phyloP scores from a whole-genome alignment of 1,140 invertebrate species.

The Zaprionus vittiger region DNA sequence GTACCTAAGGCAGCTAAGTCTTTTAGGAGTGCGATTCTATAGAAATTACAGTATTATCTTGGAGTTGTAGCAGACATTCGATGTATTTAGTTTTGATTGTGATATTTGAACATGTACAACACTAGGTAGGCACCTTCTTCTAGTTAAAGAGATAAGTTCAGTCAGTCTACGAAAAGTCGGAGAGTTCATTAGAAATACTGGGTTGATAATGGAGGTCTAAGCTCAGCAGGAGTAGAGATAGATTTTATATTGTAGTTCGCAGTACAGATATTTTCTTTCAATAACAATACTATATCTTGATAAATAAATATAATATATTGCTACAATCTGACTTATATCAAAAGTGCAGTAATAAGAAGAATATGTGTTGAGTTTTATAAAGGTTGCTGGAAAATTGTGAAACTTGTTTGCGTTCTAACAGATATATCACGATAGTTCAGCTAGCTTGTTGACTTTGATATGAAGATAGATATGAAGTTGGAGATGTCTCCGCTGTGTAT shows the following conservation, averaged over 20 bases:
- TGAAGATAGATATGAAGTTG: too few relatives aligned
- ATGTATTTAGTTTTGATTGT: background rate
- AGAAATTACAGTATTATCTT: background rate
- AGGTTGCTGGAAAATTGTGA: background rate
- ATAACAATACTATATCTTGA: background rate
- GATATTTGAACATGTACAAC: background rate
- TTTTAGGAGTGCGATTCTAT: background rate
- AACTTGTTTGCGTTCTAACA: background rate
- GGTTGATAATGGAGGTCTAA: too few relatives aligned
- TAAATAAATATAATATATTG: background rate
- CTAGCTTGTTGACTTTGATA: too few relatives aligned
- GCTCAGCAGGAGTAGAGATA: too few relatives aligned
- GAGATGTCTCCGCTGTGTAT: too few relatives aligned
- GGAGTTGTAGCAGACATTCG: background rate
- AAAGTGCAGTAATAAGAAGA: background rate
- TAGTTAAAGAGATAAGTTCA: too few relatives aligned
- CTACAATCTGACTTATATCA: background rate
- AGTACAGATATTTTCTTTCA: too few relatives aligned
- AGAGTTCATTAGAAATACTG: too few relatives aligned
- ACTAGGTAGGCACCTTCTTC: too few relatives aligned
- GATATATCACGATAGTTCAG: background rate
- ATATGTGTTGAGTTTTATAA: background rate
- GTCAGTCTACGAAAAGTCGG: too few relatives aligned
- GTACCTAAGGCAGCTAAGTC: background rate
- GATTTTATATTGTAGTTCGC: too few relatives aligned